These are phyloP conservation scores for Ursus arctos DNA, from an alignment of 2,113 vertebrate genomes.

Conservation along the genomic window DNA sequence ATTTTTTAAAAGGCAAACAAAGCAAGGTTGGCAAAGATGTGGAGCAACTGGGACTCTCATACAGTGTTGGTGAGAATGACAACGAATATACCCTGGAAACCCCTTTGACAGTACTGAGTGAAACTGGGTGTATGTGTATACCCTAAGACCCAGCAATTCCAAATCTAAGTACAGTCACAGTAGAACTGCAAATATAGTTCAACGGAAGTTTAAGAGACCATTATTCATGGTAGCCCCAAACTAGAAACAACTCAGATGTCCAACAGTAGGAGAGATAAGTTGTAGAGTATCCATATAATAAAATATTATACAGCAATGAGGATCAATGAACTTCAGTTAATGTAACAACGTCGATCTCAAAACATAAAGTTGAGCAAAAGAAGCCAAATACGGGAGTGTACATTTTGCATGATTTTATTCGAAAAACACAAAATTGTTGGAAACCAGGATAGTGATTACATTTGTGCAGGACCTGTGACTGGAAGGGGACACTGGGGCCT, in stretches of 20 bases:
- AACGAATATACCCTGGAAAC: not conserved
- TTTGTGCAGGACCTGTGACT: not conserved
- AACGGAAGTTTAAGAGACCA: not conserved
- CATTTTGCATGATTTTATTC: not conserved
- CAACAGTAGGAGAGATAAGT: not conserved
- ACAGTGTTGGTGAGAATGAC: not conserved
- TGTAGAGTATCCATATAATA: not conserved
- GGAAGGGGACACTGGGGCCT: not conserved
- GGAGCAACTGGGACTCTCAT: not conserved
- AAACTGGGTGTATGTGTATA: not conserved
- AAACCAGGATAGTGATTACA: not conserved
- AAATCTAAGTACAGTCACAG: not conserved
- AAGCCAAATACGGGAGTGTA: not conserved
- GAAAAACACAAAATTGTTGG: not conserved
- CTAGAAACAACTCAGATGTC: not conserved
- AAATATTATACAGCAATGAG: not conserved
- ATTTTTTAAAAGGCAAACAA: not conserved
- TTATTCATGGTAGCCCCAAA: not conserved
- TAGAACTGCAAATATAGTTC: not conserved
- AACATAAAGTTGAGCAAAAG: not conserved
- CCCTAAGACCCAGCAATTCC: not conserved
- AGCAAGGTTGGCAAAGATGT: not conserved
- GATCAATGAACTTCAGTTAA: not conserved
- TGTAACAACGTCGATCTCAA: not conserved
- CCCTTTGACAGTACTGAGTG: not conserved